Base-by-base conservation (phyloP, 37 sponge, comb jelly and placozoan genomes). In the Ianthella basta region DNA sequence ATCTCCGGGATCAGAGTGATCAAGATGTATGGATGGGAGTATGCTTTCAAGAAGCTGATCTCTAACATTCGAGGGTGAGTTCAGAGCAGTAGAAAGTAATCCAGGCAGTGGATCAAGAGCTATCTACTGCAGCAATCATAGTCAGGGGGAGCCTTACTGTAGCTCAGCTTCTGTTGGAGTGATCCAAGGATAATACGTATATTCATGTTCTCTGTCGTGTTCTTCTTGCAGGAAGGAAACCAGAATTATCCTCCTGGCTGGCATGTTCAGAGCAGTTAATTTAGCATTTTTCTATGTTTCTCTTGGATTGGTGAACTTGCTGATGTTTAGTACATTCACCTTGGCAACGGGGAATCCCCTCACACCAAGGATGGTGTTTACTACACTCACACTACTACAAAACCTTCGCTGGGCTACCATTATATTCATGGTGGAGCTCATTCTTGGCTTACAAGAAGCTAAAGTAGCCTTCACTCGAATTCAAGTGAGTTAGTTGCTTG, bases 1-100 rank as follows among this genome's bases (percentile, higher is more conserved):
- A 95, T 95, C 82, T 56, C 91, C 35, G 93, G 95, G 19, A 95
- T 95, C 75, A 91, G 91, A 82, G 86, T 92, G 55, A 95, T 95
- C 79, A 95, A 95, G 88, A 95, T 95, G 95, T 95, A 95, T 66
- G 95, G 84, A 38, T 95, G 95, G 95, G 95, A 95, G 91, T 77
- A 90, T 67, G 88, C 95, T 54, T 95, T 95, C 86, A 78, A 79
- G 56, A 78, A 67, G 25, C 12, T 84, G 0, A 80, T 95, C 8
- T 40, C 20, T 2, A 54, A 73, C 15, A 82, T 95, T 10, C 82
- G 95, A 85, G 92, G 78, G 95, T 92, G 25, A 86, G 91, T 60
- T 6, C 70, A 4, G 18, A 6, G 34, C 35, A 30, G 12, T n/a
- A n/a, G n/a, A n/a, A n/a, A n/a, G n/a, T n/a, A n/a, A n/a, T n/a